phyloP scores from a whole-genome alignment of 2,113 vertebrate genomes.

The Anhinga anhinga region DNA sequence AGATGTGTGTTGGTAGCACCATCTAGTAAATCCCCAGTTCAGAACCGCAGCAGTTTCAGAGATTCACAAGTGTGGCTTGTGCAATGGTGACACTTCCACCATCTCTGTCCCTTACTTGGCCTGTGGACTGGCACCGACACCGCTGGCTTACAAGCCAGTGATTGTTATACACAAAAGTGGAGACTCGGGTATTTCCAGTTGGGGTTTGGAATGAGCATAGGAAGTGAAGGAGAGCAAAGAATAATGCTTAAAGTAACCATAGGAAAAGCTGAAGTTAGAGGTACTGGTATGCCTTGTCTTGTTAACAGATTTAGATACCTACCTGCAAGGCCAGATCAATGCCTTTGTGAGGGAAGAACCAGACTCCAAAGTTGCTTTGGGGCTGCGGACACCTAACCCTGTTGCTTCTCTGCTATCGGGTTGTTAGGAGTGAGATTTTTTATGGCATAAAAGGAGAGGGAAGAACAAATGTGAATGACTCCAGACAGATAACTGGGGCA shows the following conservation, averaged over 20 bases:
- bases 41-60: not conserved
- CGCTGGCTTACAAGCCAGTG: not conserved
- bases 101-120: not conserved
- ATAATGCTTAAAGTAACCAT: not conserved
- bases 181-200: not conserved
- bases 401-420: accelerated
- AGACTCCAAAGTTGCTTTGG: not conserved
- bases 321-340: not conserved
- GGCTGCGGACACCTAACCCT: not conserved
- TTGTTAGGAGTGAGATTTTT: not conserved
- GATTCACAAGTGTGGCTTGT: not conserved
- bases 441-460: not conserved
- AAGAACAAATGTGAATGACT: not conserved
- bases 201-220: not conserved
- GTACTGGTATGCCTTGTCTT: not conserved
- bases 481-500: not conserved
- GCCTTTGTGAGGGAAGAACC: not conserved
- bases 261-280: not conserved
- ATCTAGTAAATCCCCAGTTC: not conserved
- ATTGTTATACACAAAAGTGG: not conserved
- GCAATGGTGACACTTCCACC: not conserved
- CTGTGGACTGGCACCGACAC: not conserved
- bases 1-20: not conserved
- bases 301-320: not conserved
- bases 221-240: not conserved